Conservation (phyloP, 2,888 invertebrate genomes). For the Drosophila kuntzei region DNA sequence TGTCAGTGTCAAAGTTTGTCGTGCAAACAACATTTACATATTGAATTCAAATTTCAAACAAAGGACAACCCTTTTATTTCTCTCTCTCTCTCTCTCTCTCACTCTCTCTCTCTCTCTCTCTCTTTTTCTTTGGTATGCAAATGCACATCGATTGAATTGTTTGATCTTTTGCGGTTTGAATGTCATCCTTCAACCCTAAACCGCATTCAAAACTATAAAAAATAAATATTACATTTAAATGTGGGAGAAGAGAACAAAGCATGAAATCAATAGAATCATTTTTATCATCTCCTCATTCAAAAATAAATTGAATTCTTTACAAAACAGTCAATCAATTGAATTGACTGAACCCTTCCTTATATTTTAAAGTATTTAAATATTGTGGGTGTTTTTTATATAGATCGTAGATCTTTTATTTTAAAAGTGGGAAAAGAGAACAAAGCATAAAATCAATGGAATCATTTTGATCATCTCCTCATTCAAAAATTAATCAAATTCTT, state of each 20-base stretch:
- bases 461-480: background rate
- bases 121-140: constrained; percentile 44
- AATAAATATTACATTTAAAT: background rate
- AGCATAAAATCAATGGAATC: background rate
- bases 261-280: background rate
- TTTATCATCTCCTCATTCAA: background rate
- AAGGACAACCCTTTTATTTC: constrained; percentile 46
- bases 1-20: constrained; percentile 67
- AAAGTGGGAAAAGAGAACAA: no score
- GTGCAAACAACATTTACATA: constrained; percentile 73
- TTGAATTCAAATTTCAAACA: constrained; percentile 31
- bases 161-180: constrained; percentile 45
- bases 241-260: background rate
- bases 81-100: background rate
- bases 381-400: constrained; percentile 13
- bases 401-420: background rate
- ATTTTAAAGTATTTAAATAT: background rate
- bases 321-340: no score
- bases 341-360: background rate
- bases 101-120: background rate
- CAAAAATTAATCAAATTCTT: no score
- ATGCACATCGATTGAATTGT: constrained; percentile 49
- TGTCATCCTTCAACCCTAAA: constrained; percentile 8
- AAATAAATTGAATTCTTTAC: background rate
- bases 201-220: background rate